Evolutionary conservation across 1,140 invertebrate species (phyloP).

Genomic region (Drosophila mojavensis): DNA sequence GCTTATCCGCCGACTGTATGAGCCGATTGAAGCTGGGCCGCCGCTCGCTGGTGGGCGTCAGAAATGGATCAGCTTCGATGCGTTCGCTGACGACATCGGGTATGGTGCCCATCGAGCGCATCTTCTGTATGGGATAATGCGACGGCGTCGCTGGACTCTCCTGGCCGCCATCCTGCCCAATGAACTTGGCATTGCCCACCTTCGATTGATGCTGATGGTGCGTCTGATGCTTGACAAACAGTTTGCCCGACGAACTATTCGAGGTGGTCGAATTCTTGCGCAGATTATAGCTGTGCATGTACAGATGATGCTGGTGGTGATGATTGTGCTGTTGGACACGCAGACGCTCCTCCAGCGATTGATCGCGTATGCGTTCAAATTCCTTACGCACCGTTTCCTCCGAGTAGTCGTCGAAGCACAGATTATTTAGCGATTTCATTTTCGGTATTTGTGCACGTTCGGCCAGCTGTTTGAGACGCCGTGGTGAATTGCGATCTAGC

Average conservation of each 20-base stretch:
- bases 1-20: slow-evolving; percentile 69
- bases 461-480: slow-evolving; percentile 70
- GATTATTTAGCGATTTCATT: slow-evolving; percentile 83
- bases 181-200: slow-evolving; percentile 83
- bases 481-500: slow-evolving; percentile 77
- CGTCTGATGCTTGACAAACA: slow-evolving; percentile 71
- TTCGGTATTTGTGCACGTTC: slow-evolving; percentile 74
- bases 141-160: slow-evolving; percentile 53
- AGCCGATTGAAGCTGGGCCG: slow-evolving; percentile 65
- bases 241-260: slow-evolving; percentile 65
- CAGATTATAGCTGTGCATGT: slow-evolving; percentile 35
- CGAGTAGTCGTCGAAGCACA: slow-evolving; percentile 74
- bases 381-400: slow-evolving; percentile 71
- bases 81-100: slow-evolving; percentile 76
- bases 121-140: slow-evolving; percentile 81
- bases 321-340: slow-evolving; percentile 56
- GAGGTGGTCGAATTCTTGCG: slow-evolving; percentile 73
- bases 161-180: slow-evolving; percentile 66
- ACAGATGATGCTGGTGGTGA: slow-evolving; percentile 39
- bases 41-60: slow-evolving; percentile 73
- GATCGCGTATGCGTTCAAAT: slow-evolving; percentile 67
- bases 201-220: slow-evolving; percentile 58
- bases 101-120: slow-evolving; percentile 83
- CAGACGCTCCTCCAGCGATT: slow-evolving; percentile 60
- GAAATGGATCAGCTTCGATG: slow-evolving; percentile 75